Percentiles rank a stretch among this genome's conserved stretches.
phyloP scores from a whole-genome alignment of 92 coral and sea anemone species.

The Micromussa lordhowensis region DNA sequence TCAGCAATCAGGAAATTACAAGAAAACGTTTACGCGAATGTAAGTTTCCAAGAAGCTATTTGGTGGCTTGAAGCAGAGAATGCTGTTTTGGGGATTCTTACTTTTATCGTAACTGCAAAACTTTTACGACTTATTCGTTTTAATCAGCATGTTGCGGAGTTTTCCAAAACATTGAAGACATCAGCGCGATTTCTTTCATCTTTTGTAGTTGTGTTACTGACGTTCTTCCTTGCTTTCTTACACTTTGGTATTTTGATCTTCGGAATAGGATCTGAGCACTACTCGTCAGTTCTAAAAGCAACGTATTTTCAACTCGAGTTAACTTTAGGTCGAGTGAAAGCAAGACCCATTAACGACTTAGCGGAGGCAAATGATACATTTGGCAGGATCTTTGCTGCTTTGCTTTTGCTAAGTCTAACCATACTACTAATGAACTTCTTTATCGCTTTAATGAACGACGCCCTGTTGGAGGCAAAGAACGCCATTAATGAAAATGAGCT shows the following conservation, averaged over 20 bases:
- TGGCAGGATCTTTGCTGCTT: constrained; percentile 62
- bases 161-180: constrained; percentile 62
- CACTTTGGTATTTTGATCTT: constrained; percentile 60
- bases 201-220: constrained; percentile 45
- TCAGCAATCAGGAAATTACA: constrained; percentile 58
- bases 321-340: constrained; percentile 65
- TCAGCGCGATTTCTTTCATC: constrained; percentile 57
- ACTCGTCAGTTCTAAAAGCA: constrained; percentile 52
- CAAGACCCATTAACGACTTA: constrained; percentile 52
- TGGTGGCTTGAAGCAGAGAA: constrained; percentile 73
- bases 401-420: constrained; percentile 51
- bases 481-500: constrained; percentile 24
- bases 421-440: constrained; percentile 70
- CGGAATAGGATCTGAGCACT: constrained; percentile 58
- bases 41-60: constrained; percentile 67
- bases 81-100: constrained; percentile 63
- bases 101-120: constrained; percentile 73
- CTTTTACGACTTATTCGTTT: constrained; percentile 76
- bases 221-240: constrained; percentile 55
- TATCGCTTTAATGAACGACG: constrained; percentile 70
- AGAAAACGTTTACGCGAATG: constrained; percentile 69
- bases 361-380: constrained; percentile 51
- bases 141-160: constrained; percentile 64
- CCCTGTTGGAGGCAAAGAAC: constrained; percentile 63
- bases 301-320: constrained; percentile 61